Evolutionary conservation across 1,140 invertebrate genomes (phyloP).

Genomic region (Drosophila hydei): DNA sequence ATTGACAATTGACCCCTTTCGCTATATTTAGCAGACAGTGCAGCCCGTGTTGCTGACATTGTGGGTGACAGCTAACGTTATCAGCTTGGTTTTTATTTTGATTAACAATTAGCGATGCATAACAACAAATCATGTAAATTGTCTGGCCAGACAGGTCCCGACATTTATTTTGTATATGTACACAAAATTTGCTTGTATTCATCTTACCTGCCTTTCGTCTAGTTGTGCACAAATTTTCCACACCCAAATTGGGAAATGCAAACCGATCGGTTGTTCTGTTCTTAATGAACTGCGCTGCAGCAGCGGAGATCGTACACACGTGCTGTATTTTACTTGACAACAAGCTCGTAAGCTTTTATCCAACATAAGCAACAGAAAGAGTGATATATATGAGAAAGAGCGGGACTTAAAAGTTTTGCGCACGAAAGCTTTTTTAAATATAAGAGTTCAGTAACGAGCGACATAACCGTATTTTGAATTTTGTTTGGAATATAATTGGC

Average conservation of each 20-base stretch:
- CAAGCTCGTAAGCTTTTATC: constrained; percentile 50
- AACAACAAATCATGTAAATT: constrained; percentile 14
- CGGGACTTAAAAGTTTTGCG: constrained; percentile 44
- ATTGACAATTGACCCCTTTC: constrained; percentile 9
- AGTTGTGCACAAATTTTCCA: constrained; percentile 15
- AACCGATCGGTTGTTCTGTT: constrained; percentile 33
- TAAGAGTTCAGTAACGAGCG: too few relatives aligned
- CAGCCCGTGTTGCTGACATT: not conserved
- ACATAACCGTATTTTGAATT: not conserved
- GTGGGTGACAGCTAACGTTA: constrained; percentile 21
- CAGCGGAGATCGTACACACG: constrained; percentile 36
- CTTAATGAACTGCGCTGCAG: constrained; percentile 25
- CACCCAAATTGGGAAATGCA: constrained; percentile 14
- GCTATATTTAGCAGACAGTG: not conserved
- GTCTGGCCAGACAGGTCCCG: constrained; percentile 13
- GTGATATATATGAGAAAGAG: constrained; percentile 16
- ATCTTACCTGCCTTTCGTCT: constrained; percentile 38
- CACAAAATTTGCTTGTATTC: not conserved
- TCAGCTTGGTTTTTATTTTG: constrained; percentile 33
- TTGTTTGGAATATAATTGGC: not conserved
- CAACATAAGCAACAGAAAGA: constrained; percentile 21
- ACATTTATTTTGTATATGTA: not conserved
- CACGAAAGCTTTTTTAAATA: constrained; percentile 27
- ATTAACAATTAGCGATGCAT: constrained; percentile 21
- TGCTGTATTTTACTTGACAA: constrained; percentile 25